Evolutionary conservation across 64 coral and sea anemone genomes (phyloP).

Genomic region (Hydrozoanthus tunicans): DNA sequence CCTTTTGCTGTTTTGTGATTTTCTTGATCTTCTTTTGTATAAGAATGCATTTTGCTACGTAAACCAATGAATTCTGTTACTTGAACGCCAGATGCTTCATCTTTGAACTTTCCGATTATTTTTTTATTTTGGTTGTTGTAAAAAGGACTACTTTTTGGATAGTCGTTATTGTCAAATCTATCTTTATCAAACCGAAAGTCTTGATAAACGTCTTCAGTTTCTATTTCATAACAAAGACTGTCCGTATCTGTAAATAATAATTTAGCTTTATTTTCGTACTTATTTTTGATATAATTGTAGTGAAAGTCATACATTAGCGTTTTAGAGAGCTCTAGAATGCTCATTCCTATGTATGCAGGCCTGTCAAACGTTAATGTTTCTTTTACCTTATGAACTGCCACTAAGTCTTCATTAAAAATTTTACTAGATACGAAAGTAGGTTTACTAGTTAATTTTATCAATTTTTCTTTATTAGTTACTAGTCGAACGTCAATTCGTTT

Average conservation of each 20-base stretch:
- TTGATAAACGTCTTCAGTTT: background rate
- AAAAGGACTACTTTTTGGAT: background rate
- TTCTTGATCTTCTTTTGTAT: too few relatives aligned
- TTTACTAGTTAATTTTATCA: background rate
- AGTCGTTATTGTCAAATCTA: background rate
- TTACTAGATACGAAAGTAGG: background rate
- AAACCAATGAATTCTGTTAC: background rate
- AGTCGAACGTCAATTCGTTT: background rate
- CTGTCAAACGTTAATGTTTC: background rate
- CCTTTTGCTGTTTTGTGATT: background rate
- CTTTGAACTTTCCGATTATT: background rate
- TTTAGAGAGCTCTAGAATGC: background rate
- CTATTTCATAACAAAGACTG: background rate
- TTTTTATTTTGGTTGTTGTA: background rate
- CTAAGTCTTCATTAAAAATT: background rate
- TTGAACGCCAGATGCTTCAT: background rate
- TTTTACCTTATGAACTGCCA: background rate
- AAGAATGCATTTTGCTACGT: too few relatives aligned
- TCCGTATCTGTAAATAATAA: background rate
- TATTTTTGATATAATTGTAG: background rate
- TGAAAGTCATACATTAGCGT: background rate
- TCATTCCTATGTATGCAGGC: background rate
- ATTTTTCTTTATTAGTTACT: background rate
- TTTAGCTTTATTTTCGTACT: background rate
- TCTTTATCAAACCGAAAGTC: background rate